Conservation (phyloP, 1,140 invertebrate species). For the Atta colombica region DNA sequence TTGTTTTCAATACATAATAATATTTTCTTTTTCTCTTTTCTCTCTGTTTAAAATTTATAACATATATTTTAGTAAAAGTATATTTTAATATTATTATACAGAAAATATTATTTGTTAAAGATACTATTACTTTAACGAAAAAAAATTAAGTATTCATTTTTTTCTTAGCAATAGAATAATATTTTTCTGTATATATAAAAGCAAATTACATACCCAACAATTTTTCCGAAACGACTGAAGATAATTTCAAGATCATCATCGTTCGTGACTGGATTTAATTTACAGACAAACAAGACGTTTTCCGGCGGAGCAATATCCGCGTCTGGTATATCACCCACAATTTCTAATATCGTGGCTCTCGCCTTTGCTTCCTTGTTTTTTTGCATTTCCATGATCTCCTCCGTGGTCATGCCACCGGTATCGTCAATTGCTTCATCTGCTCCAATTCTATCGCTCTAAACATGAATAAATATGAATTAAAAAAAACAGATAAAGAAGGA, state of each 20-base stretch:
- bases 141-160: too few relatives aligned
- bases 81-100: too few relatives aligned
- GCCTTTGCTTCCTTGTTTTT: conserved; percentile 98
- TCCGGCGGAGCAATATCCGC: conserved; percentile 99
- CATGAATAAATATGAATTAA: conserved; percentile 25
- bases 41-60: too few relatives aligned
- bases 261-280: conserved; percentile 99
- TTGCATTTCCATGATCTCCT: conserved; percentile 95
- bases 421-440: conserved; percentile 98
- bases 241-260: conserved; percentile 99
- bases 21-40: too few relatives aligned
- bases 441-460: conserved; percentile 94
- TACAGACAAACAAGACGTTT: conserved; percentile 99
- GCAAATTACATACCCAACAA: conserved; percentile 89
- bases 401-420: conserved; percentile 92
- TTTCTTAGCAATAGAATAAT: too few relatives aligned
- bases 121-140: too few relatives aligned
- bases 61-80: too few relatives aligned
- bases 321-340: conserved; percentile 99
- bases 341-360: conserved; percentile 98
- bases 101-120: too few relatives aligned
- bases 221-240: conserved; percentile 98
- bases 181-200: neutral
- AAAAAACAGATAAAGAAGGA: conserved; percentile 20
- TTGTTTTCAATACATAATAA: too few relatives aligned